Percentiles rank a stretch among this genome's conserved stretches.
These are phyloP conservation scores for Lethocerus indicus DNA, from an alignment of 1,140 invertebrate species.

Conservation along the genomic window DNA sequence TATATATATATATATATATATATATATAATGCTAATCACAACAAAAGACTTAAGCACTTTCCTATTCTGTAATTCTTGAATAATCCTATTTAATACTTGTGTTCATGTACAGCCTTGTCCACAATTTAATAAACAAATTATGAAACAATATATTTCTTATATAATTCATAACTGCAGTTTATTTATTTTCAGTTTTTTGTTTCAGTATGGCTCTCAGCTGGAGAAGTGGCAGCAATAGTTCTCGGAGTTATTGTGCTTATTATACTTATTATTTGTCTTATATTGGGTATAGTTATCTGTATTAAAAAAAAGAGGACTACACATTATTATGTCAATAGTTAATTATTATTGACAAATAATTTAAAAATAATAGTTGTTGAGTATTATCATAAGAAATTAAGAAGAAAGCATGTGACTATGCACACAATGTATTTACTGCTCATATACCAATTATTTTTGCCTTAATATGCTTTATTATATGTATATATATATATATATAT, in stretches of 20 bases:
- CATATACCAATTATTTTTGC: too few relatives aligned
- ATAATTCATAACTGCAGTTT: neutral
- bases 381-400: too few relatives aligned
- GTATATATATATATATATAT: too few relatives aligned
- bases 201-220: conserved; percentile 9
- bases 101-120: neutral
- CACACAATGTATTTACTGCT: too few relatives aligned
- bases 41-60: neutral
- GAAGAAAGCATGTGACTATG: too few relatives aligned
- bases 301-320: too few relatives aligned
- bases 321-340: too few relatives aligned
- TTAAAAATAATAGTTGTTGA: too few relatives aligned
- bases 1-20: neutral
- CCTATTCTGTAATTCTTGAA: neutral
- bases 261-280: neutral
- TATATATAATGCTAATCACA: neutral
- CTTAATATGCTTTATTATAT: too few relatives aligned
- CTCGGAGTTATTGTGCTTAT: conserved; percentile 3
- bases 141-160: neutral
- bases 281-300: neutral
- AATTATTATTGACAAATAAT: too few relatives aligned
- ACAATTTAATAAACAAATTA: neutral
- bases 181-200: neutral
- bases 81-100: neutral
- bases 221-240: conserved; percentile 8